Evolutionary conservation across 2,888 invertebrate genomes (phyloP).

Genomic region (Melinaea menophilus): DNA sequence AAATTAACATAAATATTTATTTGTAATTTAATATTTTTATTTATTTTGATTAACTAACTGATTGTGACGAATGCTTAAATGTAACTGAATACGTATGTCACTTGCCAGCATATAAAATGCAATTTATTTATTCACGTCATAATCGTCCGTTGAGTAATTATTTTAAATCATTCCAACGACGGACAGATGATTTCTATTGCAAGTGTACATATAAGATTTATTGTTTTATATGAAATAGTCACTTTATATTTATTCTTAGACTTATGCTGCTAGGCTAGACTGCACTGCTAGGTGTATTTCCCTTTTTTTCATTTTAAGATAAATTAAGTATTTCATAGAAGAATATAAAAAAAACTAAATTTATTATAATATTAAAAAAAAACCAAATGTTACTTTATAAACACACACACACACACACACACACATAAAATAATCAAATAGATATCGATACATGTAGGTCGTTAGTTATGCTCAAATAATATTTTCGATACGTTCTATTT

Average conservation of each 20-base stretch:
- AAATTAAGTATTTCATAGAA: no score
- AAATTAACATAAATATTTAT: background rate
- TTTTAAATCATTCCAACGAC: background rate
- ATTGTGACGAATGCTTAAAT: constrained; percentile 16
- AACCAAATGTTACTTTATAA: no score
- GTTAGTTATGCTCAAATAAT: constrained; percentile 4
- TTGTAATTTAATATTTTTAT: background rate
- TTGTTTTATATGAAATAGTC: background rate
- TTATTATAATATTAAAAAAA: no score
- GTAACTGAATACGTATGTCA: constrained; percentile 23
- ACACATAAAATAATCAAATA: no score
- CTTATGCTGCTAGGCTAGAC: no score
- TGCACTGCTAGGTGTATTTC: no score
- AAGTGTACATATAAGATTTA: background rate
- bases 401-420: no score
- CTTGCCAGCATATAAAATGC: constrained; percentile 15
- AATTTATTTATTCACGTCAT: constrained; percentile 24
- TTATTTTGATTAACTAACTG: background rate
- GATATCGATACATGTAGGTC: constrained; percentile 1
- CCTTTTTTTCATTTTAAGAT: no score
- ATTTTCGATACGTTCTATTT: no score
- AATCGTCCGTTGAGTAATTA: constrained; percentile 23
- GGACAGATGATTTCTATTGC: constrained; percentile 2
- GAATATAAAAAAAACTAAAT: no score
- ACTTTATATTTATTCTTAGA: background rate